Evolutionary conservation across 2,888 invertebrate genomes (phyloP).

Genomic region (Girardia tigrina): DNA sequence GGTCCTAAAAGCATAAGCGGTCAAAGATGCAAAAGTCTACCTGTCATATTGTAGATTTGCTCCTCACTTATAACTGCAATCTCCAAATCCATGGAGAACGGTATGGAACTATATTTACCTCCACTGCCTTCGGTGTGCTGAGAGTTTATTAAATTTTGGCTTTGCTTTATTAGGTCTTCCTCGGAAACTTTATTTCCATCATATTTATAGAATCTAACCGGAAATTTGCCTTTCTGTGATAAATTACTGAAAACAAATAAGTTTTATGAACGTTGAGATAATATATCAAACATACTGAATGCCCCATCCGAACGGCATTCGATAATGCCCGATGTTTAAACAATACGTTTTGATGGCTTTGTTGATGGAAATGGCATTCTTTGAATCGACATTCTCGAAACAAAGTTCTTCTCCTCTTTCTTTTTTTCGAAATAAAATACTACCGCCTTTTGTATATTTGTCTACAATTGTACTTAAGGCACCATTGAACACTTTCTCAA

Average conservation of each 20-base stretch:
- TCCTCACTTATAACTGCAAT: neutral
- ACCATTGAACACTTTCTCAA: slow-evolving; percentile 80
- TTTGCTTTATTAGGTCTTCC: slow-evolving; percentile 28
- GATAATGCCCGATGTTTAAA: slow-evolving; percentile 69
- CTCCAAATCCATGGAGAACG: neutral
- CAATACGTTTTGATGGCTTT: slow-evolving; percentile 64
- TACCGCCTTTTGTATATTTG: slow-evolving; percentile 59
- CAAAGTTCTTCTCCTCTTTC: slow-evolving; percentile 53
- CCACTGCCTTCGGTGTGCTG: neutral
- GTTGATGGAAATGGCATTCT: slow-evolving; percentile 58
- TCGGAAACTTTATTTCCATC: slow-evolving; percentile 28
- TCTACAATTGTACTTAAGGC: slow-evolving; percentile 67
- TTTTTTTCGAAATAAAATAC: slow-evolving; percentile 54
- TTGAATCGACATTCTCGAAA: slow-evolving; percentile 40
- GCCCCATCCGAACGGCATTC: slow-evolving; percentile 90
- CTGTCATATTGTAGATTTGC: slow-evolving; percentile 5
- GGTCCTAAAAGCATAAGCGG: neutral
- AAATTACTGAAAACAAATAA: neutral
- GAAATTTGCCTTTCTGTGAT: neutral
- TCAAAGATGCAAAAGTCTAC: neutral
- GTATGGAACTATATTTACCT: slow-evolving; percentile 1
- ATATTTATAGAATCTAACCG: slow-evolving; percentile 4
- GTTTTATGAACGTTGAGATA: neutral
- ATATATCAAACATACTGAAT: neutral
- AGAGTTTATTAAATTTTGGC: neutral